Conservation (phyloP, 2,113 vertebrate species). For the Eclectus roratus region DNA sequence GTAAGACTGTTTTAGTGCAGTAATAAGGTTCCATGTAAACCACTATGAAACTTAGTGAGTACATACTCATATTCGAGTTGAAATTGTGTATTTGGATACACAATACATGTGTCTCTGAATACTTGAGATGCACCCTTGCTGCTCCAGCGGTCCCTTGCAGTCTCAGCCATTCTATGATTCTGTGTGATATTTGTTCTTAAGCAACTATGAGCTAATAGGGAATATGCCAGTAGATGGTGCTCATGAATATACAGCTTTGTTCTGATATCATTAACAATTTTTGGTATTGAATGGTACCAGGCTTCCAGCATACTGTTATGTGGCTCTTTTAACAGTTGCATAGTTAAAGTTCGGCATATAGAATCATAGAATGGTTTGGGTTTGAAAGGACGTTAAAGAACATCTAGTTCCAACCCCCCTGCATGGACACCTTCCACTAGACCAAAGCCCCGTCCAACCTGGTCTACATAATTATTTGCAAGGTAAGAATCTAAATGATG, state of each 20-base stretch:
- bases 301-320: not conserved
- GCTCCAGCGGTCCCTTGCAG: not conserved
- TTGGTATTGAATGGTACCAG: not conserved
- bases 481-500: not conserved
- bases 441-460: not conserved
- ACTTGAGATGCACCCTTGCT: not conserved
- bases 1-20: not conserved
- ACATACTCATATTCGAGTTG: not conserved
- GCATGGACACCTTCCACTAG: not conserved
- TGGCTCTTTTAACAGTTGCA: not conserved
- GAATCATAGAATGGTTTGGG: not conserved
- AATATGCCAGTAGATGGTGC: conserved; percentile 8
- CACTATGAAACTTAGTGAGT: not conserved
- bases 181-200: not conserved
- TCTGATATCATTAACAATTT: not conserved
- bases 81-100: not conserved
- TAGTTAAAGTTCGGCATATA: not conserved
- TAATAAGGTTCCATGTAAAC: not conserved
- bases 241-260: not conserved
- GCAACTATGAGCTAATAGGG: not conserved
- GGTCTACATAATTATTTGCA: not conserved
- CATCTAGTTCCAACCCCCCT: not conserved
- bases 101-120: not conserved
- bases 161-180: not conserved
- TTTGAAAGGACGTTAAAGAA: not conserved